Evolutionary conservation across 1,140 invertebrate species (phyloP), one percentile per base, ranked within the genome.

Genomic region (Drosophila saltans): DNA sequence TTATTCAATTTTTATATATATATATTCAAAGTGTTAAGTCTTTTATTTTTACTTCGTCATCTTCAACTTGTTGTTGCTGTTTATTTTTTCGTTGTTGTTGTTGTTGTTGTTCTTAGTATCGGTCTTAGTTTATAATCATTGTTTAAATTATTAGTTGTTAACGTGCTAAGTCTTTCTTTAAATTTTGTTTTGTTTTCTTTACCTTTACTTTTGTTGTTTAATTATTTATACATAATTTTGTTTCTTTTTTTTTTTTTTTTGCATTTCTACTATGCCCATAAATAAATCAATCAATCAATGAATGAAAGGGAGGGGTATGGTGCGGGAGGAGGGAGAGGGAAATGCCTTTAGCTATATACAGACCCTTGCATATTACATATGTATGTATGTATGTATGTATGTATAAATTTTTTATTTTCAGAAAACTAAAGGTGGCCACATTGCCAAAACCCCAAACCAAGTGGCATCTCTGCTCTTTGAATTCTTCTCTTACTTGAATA

Each of bases 1-100:
- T 57, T 63, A 66, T 66, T 61, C 57, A 62, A 59, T 52, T 64
- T 77, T 57, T 70, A 56, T 52, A 66, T 45, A 68, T 79, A 74
- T 78, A 83, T 86, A 80, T 86, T 86, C 83, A 82, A 86, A 86
- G 83, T 86, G 80, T 86, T 80, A 89, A 88, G 83, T 88, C 83
- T 88, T 88, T 88, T 81, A 89, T 83, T 89, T 88, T 83, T 52
- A 26, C 45, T 52, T 52, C 45, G 8, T 52, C 21, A 26, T 10
- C 8, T 10, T 52, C 8, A 26, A 26, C 2, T 52, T 26, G 21
- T 24, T 82, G 80, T 88, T 86, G 83, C 82, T 81, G 82, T 74
- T 83, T 6, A 65, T 74, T 75, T 69, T 59, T 78, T 86, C 69
- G 68, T 76, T 83, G 59, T 84, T 62, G 60, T 43, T 73, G 30